A percentile compares a stretch with the other conserved stretches of the same genome.
Evolutionary conservation across 1,140 invertebrate genomes (phyloP).

Genomic region (Ylistrum balloti): DNA sequence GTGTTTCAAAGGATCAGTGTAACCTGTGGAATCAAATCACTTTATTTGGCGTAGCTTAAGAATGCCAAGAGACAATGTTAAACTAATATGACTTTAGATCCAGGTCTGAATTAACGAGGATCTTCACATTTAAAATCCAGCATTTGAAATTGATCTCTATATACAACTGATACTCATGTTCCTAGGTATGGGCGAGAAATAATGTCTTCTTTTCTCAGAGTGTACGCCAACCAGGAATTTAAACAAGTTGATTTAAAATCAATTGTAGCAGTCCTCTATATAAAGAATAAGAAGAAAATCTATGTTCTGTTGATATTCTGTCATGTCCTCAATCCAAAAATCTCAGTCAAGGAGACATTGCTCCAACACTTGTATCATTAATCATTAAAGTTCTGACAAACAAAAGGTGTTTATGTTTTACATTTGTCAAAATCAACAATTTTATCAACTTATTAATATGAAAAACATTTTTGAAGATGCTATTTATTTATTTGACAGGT

Average conservation of each 20-base stretch:
- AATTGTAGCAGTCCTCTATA: neutral
- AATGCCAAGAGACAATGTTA: neutral
- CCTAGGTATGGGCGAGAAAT: no score
- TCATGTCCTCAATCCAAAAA: neutral
- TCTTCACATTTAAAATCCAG: constrained; percentile 16
- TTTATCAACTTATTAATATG: no score
- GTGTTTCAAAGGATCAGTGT: neutral
- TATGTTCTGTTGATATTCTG: neutral
- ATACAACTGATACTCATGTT: neutral
- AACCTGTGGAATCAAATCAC: neutral
- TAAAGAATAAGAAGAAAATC: neutral
- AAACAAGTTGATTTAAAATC: neutral
- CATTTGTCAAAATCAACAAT: no score
- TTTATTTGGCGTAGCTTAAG: neutral
- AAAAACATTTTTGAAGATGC: no score
- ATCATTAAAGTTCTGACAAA: no score
- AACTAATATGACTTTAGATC: neutral
- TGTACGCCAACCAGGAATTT: neutral
- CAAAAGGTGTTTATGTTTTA: no score
- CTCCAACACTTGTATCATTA: no score
- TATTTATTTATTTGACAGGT: no score
- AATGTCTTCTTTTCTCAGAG: neutral
- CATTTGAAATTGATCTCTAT: constrained; percentile 12
- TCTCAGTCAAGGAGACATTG: no score
- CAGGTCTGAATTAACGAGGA: neutral